Conservation (phyloP, 2,113 vertebrate species). For the Aptenodytes forsteri region DNA sequence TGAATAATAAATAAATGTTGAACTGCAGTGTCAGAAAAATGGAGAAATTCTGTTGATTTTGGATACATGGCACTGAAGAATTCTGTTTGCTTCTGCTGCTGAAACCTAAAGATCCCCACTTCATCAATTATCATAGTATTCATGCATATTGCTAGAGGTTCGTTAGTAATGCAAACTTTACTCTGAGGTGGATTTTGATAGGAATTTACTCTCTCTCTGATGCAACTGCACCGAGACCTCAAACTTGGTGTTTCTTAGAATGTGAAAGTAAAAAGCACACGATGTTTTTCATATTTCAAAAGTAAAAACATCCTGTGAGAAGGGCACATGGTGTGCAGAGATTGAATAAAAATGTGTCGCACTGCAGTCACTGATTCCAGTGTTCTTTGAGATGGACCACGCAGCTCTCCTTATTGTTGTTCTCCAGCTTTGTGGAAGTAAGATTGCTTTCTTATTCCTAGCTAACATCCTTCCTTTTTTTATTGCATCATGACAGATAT, state of each 20-base stretch:
- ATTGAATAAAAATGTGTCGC: not conserved
- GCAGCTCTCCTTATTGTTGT: conserved; percentile 73
- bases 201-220: not conserved
- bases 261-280: not conserved
- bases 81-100: not conserved
- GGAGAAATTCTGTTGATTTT: not conserved
- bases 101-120: not conserved
- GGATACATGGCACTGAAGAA: not conserved
- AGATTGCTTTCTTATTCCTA: not conserved
- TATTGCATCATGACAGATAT: not conserved
- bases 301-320: not conserved
- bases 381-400: conserved; percentile 73
- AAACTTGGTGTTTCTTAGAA: not conserved
- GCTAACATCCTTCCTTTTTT: not conserved
- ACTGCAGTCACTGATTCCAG: not conserved
- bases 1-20: not conserved
- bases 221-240: not conserved
- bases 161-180: not conserved
- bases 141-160: not conserved
- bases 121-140: not conserved
- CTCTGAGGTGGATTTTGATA: not conserved
- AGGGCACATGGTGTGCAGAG: not conserved
- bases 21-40: not conserved
- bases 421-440: conserved; percentile 80
- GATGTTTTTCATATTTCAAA: conserved; percentile 3